Evolutionary conservation across 2,113 vertebrate genomes (phyloP), one percentile per base, ranked within the genome.

Genomic region (Ranitomeya variabilis): DNA sequence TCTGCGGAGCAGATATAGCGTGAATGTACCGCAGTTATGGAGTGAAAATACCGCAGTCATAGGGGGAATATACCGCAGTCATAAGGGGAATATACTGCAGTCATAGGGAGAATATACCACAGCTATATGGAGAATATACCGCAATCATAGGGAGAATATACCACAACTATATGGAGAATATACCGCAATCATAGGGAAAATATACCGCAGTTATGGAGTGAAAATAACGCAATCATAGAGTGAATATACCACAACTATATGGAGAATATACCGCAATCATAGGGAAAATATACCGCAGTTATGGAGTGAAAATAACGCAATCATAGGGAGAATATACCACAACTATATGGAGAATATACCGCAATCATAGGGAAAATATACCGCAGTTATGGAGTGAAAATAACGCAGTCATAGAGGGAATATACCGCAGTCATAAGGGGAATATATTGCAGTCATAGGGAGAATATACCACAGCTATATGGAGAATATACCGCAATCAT

Each of bases 1-100:
- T 98, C 98, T 99, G 80, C 14, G 13, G 59, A 31, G 21, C 9
- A 23, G 52, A 69, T 12, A 21, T 4, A 10, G 16, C 26, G 23
- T 62, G 15, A 64, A 23, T 37, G 37, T 55, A 59, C 71, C 2
- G 71, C 26, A 8, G 1, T 6, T 3, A 45, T 3, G 16, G 73
- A 8, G 45, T 15, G 3, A 12, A 26, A 23, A 69, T 12, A 5
- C n/a, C 3, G n/a, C 66, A 13, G 18, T 26, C 11, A 18, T 7
- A 19, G 64, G 82, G 45, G 0, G 66, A 23, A 23, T 26, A 69
- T 13, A 69, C 66, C 8, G 66, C 66, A 12, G 6, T 12, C n/a
- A 23, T 13, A 69, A 10, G 10, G 16, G 0, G 66, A 23, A 5
- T 69, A 69, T 13, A 26, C 66, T 8, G 11, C 21, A 12, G 16